A percentile compares a stretch with the other conserved stretches of the same genome.
Conservation (phyloP, 1,140 invertebrate species). For the Solen grandis region DNA sequence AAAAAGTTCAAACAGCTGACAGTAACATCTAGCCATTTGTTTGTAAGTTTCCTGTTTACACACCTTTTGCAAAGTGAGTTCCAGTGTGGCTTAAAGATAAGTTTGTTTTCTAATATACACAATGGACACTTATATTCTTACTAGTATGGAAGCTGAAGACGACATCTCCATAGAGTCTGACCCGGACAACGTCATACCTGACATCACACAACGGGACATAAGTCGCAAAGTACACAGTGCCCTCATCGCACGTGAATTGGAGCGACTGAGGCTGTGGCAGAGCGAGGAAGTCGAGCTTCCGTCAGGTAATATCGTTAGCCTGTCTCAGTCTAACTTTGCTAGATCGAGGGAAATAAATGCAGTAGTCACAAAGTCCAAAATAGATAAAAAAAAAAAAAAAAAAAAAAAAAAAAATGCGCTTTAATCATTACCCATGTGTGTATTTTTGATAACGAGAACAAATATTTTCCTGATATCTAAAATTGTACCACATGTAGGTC, state of each 20-base stretch:
- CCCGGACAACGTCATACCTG: neutral
- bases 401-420: neutral
- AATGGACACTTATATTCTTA: too few species aligned
- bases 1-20: too few species aligned
- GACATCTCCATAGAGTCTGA: neutral
- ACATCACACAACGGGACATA: neutral
- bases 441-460: neutral
- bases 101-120: too few species aligned
- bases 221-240: neutral
- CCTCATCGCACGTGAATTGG: neutral
- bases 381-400: neutral
- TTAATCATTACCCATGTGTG: neutral
- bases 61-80: too few species aligned
- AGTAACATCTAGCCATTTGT: too few species aligned
- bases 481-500: neutral
- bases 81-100: too few species aligned
- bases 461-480: neutral
- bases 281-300: neutral
- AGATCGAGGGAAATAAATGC: neutral
- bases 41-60: too few species aligned
- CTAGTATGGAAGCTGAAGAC: neutral
- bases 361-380: neutral
- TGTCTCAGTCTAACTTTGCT: neutral
- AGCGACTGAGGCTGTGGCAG: constrained; percentile 4
- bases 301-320: neutral